These are phyloP conservation scores for Ecdyonurus torrentis DNA, from an alignment of 2,888 invertebrate genomes.

Conservation along the genomic window DNA sequence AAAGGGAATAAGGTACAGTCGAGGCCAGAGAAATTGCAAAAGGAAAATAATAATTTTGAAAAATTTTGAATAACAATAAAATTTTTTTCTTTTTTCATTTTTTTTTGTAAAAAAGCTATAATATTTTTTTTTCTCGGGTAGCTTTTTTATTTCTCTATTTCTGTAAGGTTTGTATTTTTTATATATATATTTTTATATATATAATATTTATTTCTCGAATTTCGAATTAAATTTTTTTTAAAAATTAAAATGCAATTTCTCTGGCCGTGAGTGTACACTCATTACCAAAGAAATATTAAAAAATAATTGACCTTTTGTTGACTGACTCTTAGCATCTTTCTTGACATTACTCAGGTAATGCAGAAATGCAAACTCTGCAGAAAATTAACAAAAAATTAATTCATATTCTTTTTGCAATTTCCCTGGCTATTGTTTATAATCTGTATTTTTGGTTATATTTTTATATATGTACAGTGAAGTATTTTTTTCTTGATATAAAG, in stretches of 20 bases:
- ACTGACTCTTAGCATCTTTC: too few relatives aligned
- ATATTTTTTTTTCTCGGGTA: neutral
- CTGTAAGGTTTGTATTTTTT: neutral
- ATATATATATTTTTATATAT: neutral
- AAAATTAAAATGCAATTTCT: neutral
- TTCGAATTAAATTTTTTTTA: neutral
- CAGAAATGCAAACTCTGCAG: neutral
- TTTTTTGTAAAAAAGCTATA: neutral
- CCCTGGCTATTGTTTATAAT: neutral
- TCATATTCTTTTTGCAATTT: neutral
- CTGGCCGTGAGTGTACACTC: neutral
- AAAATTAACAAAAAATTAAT: neutral
- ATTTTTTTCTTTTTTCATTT: neutral
- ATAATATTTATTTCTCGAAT: too few relatives aligned
- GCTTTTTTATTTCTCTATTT: too few relatives aligned
- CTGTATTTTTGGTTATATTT: neutral
- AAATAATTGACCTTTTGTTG: neutral
- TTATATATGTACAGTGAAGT: neutral
- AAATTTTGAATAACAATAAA: neutral
- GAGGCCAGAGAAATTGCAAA: neutral
- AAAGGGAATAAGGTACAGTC: neutral
- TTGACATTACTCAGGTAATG: neutral
- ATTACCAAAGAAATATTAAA: neutral
- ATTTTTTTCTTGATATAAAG: neutral
- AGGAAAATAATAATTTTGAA: neutral